Base-by-base conservation (phyloP, 2,797 vertebrate species). In the Schizothorax lantsangensis region DNA sequence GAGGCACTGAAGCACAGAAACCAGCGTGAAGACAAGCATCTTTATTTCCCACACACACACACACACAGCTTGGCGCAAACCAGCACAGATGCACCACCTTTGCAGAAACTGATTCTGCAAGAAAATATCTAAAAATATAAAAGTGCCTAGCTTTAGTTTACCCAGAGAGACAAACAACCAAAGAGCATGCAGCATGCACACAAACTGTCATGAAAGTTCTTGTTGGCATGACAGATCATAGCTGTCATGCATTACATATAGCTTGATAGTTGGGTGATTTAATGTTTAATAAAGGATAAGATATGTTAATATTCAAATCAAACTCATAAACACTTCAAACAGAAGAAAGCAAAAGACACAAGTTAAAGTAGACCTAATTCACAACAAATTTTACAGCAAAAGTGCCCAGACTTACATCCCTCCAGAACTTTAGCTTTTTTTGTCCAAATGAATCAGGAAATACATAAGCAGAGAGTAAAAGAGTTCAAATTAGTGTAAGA, bases 351-450 rank as follows among this genome's bases (percentile, higher is more conserved):
- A 73, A 79, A 78, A 26, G n/a, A 66, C 26, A 83, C 33, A 23
- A 52, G 30, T 54, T 21, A 81, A 88, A 2, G 85, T 81, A 86
- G 71, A 86, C 85, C 89, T 90, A 90, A 66, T 84, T 52, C 91
- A 93, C 91, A 88, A 89, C 87, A 91, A 89, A 92, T 88, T 59
- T 90, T 92, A 94, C 90, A 91, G 91, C 92, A 95, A 87, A 94
- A 40, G 73, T 69, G 85, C 87, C 69, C 49, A 62, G 91, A 96
- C 98, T 99, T 99, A 99, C 98, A 97, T 97, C 98, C 97, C 96
- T 98, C 97, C 97, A 98, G 97, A 93, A 99, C 96, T 97, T 97
- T 98, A 96, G 97, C 97, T 99, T 97, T 86, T 36, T 98, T 94
- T 93, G 94, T 93, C 94, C 96, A 91, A 94, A 92, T 96, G 96